Percentiles rank a stretch among this genome's conserved stretches.
phyloP scores from a whole-genome alignment of 2,888 invertebrate genomes.

The Nezara viridula region DNA sequence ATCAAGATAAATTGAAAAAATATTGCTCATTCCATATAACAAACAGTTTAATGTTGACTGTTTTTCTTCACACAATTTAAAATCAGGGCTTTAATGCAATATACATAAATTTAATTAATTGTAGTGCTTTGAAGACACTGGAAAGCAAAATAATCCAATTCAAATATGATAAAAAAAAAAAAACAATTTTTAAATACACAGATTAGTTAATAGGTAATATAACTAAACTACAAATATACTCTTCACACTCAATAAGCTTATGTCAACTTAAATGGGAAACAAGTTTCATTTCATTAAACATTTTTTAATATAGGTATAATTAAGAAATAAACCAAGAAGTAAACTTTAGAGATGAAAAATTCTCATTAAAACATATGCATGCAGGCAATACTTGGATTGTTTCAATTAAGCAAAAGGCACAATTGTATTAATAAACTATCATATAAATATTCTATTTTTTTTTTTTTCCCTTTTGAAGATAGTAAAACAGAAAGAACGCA shows the following conservation, averaged over 20 bases:
- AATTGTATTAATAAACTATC: background rate
- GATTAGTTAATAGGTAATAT: background rate
- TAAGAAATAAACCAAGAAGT: background rate
- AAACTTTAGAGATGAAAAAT: background rate
- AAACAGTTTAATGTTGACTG: background rate
- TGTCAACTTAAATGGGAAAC: background rate
- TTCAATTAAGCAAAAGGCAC: background rate
- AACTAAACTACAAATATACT: background rate
- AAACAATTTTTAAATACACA: background rate
- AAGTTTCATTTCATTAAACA: background rate
- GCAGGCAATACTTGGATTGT: background rate
- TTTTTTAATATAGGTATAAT: background rate
- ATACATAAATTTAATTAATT: constrained; percentile 19
- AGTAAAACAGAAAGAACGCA: too few species aligned
- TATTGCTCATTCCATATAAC: background rate
- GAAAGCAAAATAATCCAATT: constrained; percentile 46
- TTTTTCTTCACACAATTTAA: constrained; percentile 13
- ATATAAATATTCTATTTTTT: background rate
- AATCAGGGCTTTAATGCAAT: constrained; percentile 4
- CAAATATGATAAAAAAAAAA: background rate
- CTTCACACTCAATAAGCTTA: background rate
- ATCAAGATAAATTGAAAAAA: background rate
- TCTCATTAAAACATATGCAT: background rate
- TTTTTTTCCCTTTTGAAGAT: too few species aligned
- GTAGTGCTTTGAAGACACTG: constrained; percentile 29